These are phyloP conservation scores for Micrasema minimum DNA, from an alignment of 1,140 invertebrate species.

Conservation along the genomic window DNA sequence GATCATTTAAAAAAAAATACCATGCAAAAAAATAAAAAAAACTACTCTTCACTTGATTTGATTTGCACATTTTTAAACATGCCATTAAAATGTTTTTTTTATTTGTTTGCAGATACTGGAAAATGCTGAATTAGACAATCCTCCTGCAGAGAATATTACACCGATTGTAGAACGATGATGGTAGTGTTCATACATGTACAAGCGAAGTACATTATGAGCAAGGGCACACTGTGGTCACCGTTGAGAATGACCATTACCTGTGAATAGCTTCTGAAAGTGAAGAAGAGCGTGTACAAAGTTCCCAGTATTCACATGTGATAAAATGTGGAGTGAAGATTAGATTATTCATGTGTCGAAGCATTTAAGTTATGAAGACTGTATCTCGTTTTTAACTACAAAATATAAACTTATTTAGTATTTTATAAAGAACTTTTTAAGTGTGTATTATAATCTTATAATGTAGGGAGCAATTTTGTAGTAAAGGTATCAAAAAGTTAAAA, in stretches of 20 bases:
- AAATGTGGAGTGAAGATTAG: slow-evolving; percentile 14
- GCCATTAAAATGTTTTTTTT: slow-evolving; percentile 14
- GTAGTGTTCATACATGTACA: neutral
- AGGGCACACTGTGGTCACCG: neutral
- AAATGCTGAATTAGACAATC: slow-evolving; percentile 27
- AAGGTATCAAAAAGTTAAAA: slow-evolving; percentile 28
- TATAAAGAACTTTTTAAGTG: neutral
- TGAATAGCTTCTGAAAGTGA: slow-evolving; percentile 1
- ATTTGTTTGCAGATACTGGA: slow-evolving; percentile 48
- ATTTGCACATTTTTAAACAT: neutral
- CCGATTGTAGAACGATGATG: slow-evolving; percentile 50
- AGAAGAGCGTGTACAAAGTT: slow-evolving; percentile 33
- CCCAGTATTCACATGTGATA: slow-evolving; percentile 40
- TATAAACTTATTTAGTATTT: neutral
- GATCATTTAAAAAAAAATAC: neutral
- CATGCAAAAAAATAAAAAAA: neutral
- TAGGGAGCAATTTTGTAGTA: slow-evolving; percentile 27
- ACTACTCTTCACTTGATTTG: neutral
- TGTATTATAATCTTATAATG: slow-evolving; percentile 7
- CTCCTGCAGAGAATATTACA: slow-evolving; percentile 30
- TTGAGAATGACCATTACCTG: neutral
- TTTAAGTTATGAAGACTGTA: slow-evolving; percentile 33
- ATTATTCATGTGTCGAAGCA: slow-evolving; percentile 19
- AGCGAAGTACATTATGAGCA: slow-evolving; percentile 9
- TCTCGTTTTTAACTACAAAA: slow-evolving; percentile 25